Evolutionary conservation across 1,140 invertebrate species (phyloP).

Genomic region (Sitodiplosis mosellana): DNA sequence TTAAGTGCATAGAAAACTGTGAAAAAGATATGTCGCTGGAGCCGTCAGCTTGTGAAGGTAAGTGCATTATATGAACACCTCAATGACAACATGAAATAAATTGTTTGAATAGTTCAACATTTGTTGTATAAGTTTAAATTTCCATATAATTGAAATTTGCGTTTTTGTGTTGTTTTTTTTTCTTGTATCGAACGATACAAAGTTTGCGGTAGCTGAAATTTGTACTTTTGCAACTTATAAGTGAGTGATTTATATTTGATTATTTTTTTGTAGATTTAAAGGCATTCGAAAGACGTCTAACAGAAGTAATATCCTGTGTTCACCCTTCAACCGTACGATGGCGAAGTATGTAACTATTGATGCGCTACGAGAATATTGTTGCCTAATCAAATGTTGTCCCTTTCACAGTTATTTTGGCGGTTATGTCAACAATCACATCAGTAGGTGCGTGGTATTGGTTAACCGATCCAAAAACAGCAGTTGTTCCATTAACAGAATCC

Average conservation of each 20-base stretch:
- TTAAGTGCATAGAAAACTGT: too few relatives aligned
- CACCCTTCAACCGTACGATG: conserved; percentile 81
- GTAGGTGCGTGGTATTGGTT: conserved; percentile 90
- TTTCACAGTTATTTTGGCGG: conserved; percentile 60
- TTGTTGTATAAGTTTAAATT: too few relatives aligned
- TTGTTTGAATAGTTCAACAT: too few relatives aligned
- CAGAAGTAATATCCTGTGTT: conserved; percentile 88
- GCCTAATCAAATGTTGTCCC: too few relatives aligned
- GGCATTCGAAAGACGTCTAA: conserved; percentile 85
- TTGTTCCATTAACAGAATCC: conserved; percentile 77
- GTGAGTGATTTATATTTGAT: too few relatives aligned
- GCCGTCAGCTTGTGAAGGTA: conserved; percentile 22
- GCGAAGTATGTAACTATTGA: conserved; percentile 57
- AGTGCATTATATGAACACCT: background rate
- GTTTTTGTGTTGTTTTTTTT: background rate
- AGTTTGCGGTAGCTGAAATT: too few relatives aligned
- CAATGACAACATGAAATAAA: too few relatives aligned
- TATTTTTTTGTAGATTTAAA: conserved; percentile 69
- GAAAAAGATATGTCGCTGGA: conserved; percentile 13
- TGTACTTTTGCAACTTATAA: background rate
- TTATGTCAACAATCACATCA: conserved; percentile 73
- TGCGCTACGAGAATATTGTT: background rate
- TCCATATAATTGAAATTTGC: background rate
- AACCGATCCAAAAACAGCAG: conserved; percentile 71
- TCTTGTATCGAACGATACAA: too few relatives aligned